phyloP scores from a whole-genome alignment of 2,888 invertebrate genomes.

The Malthinus flaveolus region DNA sequence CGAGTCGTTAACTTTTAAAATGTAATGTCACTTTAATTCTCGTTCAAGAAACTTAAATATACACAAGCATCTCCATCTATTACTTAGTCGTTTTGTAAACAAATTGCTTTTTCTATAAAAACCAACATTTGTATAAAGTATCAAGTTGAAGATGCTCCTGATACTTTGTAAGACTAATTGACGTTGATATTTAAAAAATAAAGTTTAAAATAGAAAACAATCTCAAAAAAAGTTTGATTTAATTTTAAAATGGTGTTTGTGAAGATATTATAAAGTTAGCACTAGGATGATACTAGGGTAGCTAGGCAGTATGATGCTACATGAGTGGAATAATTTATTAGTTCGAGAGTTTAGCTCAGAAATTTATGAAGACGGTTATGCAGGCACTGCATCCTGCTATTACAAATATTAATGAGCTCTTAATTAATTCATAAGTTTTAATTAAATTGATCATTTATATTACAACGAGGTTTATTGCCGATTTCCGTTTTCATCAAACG shows the following conservation, averaged over 20 bases:
- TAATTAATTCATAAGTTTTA: constrained; percentile 27
- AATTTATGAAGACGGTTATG: constrained; percentile 22
- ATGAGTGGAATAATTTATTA: constrained; percentile 23
- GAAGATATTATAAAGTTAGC: constrained; percentile 24
- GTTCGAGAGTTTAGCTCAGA: constrained; percentile 19
- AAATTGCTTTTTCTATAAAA: no score
- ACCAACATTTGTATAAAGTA: no score
- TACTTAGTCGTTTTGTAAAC: neutral
- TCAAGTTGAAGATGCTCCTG: no score
- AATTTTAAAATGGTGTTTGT: constrained; percentile 3
- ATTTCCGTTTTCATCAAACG: constrained; percentile 10
- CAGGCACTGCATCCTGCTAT: constrained; percentile 23
- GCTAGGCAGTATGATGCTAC: constrained; percentile 6
- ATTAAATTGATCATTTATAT: constrained; percentile 26
- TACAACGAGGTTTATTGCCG: constrained; percentile 14
- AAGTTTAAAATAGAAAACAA: no score
- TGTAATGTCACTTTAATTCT: neutral
- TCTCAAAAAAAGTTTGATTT: no score
- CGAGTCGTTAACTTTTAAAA: constrained; percentile 1
- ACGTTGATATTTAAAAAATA: no score
- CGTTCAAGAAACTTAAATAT: neutral
- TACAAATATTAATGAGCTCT: constrained; percentile 25
- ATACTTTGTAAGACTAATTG: no score
- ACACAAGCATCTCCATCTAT: neutral
- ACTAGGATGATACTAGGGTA: constrained; percentile 11